Percentiles rank a stretch among this genome's conserved stretches.
Conservation (phyloP, 2,113 vertebrate genomes). For the Oxygymnocypris stewartii region DNA sequence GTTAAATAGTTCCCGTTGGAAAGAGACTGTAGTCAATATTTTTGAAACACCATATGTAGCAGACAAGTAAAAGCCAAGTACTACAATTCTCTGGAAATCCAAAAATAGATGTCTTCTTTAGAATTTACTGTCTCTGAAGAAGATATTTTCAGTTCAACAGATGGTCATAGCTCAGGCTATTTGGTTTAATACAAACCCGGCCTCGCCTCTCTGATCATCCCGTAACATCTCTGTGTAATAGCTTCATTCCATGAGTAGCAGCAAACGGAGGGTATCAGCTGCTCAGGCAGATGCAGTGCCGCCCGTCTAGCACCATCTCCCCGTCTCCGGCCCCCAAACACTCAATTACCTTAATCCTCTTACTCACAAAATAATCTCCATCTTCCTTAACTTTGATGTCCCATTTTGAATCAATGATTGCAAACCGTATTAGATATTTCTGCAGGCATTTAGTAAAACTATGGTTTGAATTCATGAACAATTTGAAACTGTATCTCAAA, state of each 20-base stretch:
- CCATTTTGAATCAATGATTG: conserved; percentile 11
- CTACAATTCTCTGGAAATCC: background rate
- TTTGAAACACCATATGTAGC: background rate
- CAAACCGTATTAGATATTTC: background rate
- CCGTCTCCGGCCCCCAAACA: conserved; percentile 19
- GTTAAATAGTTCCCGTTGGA: background rate
- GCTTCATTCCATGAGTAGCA: conserved; percentile 1
- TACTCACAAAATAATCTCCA: conserved; percentile 18
- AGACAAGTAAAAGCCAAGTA: background rate
- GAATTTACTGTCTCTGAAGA: background rate
- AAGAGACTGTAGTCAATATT: background rate
- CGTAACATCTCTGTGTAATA: conserved; percentile 14
- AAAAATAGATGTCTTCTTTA: background rate
- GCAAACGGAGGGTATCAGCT: conserved; percentile 9
- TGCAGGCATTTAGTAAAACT: background rate
- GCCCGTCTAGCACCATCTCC: conserved; percentile 19
- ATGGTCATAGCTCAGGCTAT: background rate
- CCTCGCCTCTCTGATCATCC: background rate
- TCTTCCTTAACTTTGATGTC: conserved; percentile 46
- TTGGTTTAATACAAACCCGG: conserved; percentile 3
- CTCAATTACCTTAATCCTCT: conserved; percentile 49
- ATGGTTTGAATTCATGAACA: background rate
- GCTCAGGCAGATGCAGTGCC: background rate
- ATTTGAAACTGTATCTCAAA: background rate
- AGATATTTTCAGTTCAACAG: conserved; percentile 3